Evolutionary conservation across 2,888 invertebrate species (phyloP).

Genomic region (Mechanitis mazaeus): DNA sequence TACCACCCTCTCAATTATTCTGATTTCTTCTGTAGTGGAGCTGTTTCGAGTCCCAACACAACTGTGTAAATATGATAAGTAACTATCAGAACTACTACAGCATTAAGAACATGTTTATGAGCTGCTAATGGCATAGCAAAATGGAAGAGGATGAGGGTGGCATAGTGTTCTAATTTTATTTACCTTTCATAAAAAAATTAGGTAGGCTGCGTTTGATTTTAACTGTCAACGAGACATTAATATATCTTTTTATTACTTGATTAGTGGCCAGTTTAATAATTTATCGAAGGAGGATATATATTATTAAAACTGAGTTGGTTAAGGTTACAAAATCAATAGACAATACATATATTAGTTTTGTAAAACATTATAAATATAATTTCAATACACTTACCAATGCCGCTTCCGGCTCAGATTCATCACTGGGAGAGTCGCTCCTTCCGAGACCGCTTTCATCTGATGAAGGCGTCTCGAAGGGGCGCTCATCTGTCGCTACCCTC

Average conservation of each 20-base stretch:
- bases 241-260: neutral
- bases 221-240: slow-evolving; percentile 10
- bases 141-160: slow-evolving; percentile 32
- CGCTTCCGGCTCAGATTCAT: slow-evolving; percentile 63
- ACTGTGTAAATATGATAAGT: slow-evolving; percentile 46
- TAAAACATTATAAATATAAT: neutral
- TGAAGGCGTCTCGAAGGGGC: slow-evolving; percentile 65
- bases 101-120: slow-evolving; percentile 38
- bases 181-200: slow-evolving; percentile 33
- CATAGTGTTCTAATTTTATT: slow-evolving; percentile 50
- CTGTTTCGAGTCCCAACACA: slow-evolving; percentile 39
- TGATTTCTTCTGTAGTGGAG: slow-evolving; percentile 21
- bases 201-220: slow-evolving; percentile 34
- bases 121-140: slow-evolving; percentile 50
- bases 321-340: no score
- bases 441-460: slow-evolving; percentile 69
- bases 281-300: slow-evolving; percentile 6
- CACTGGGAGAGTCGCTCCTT: slow-evolving; percentile 61
- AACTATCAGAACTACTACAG: slow-evolving; percentile 41
- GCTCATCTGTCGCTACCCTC: slow-evolving; percentile 65
- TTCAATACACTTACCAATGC: slow-evolving; percentile 51
- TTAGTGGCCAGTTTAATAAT: slow-evolving; percentile 1
- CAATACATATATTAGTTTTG: no score
- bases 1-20: slow-evolving; percentile 33
- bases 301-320: no score